These are phyloP conservation scores for Drosophila multiciliata DNA, from an alignment of 2,888 invertebrate species.

Conservation along the genomic window DNA sequence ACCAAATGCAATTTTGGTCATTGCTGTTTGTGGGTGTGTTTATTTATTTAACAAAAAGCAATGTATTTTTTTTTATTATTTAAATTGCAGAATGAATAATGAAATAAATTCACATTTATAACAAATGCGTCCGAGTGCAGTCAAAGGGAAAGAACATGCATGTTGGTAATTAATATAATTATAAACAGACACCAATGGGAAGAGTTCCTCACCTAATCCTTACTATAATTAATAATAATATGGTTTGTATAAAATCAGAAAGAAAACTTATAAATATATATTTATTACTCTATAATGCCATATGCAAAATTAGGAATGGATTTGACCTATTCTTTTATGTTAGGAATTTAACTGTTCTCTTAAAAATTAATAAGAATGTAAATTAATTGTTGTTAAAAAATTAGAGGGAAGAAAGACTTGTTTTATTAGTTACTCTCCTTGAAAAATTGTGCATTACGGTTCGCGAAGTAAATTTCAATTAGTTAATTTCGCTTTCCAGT, in stretches of 20 bases:
- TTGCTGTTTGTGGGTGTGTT: neutral
- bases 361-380: neutral
- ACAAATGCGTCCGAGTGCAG: constrained; percentile 30
- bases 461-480: neutral
- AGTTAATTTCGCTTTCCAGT: neutral
- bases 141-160: constrained; percentile 8
- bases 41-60: too few species aligned
- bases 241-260: neutral
- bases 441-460: neutral
- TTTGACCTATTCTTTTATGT: neutral
- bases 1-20: constrained; percentile 25
- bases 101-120: neutral
- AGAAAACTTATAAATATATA: neutral
- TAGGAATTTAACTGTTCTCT: neutral
- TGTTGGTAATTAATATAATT: constrained; percentile 41
- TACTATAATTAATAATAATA: neutral
- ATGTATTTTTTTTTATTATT: neutral
- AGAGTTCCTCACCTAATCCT: neutral
- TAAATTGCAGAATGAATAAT: constrained; percentile 18
- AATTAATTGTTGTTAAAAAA: too few species aligned
- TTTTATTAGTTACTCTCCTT: neutral
- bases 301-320: neutral
- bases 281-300: neutral
- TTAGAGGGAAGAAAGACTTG: too few species aligned
- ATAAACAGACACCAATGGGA: constrained; percentile 10